Evolutionary conservation across 1,140 invertebrate genomes (phyloP).

Genomic region (Pseudomyrmex concolor): DNA sequence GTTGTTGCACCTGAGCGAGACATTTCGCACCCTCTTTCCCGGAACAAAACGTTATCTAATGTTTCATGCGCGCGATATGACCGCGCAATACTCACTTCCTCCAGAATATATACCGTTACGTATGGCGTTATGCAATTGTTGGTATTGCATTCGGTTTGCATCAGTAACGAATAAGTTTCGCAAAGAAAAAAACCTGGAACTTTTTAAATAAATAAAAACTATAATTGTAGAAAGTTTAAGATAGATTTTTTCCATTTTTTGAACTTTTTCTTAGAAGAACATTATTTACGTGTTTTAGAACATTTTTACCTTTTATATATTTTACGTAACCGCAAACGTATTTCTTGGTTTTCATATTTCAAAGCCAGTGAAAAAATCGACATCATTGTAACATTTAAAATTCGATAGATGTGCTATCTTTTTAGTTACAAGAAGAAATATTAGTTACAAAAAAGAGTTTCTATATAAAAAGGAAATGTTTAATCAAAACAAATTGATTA

Average conservation of each 20-base stretch:
- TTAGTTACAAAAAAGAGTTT: no score
- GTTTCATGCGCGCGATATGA: constrained; percentile 11
- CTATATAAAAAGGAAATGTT: background rate
- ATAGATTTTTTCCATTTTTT: background rate
- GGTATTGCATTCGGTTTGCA: background rate
- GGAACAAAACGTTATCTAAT: constrained; percentile 55
- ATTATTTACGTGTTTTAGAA: background rate
- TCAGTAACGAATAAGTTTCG: background rate
- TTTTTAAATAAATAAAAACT: constrained; percentile 16
- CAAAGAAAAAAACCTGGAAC: background rate
- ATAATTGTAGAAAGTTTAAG: background rate
- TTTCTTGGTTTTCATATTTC: constrained; percentile 5
- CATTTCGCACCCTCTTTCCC: constrained; percentile 51
- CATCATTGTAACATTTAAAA: background rate
- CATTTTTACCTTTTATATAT: background rate
- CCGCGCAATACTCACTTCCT: background rate
- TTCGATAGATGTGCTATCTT: no score
- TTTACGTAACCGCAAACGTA: constrained; percentile 10
- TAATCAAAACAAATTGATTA: background rate
- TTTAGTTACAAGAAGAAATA: no score
- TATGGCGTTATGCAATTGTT: background rate
- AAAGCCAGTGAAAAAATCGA: constrained; percentile 5
- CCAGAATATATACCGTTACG: background rate
- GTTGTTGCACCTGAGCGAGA: constrained; percentile 36
- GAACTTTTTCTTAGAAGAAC: constrained; percentile 4